Base-by-base conservation (phyloP, 2,797 vertebrate species). In the Gouania willdenowi region DNA sequence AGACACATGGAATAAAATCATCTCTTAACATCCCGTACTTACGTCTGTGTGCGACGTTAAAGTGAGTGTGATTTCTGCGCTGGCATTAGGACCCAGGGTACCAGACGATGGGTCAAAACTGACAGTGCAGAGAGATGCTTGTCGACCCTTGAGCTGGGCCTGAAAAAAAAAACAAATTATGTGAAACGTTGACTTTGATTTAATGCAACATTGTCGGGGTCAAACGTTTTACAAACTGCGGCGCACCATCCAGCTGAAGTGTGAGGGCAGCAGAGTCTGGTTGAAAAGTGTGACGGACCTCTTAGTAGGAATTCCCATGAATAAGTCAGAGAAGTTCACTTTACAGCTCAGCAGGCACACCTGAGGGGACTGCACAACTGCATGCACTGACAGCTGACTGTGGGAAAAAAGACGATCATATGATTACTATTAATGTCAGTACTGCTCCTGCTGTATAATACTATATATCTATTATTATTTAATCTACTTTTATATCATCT, bases 331-430 rank as follows among this genome's bases (percentile, higher is more conserved):
- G 40, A 97, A 65, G 16, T 71, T 55, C 60, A 97, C 65, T 41
- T 83, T 59, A 64, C 88, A 90, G 59, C 59, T 85, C 23, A 90
- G 63, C 41, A 98, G 85, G 64, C 93, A 94, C 0, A 68, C 88
- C 1, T 76, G 82, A 21, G 94, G 91, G 28, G 73, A 71, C 81
- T 94, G 93, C 6, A 98, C 86, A 43, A 92, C 90, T 5, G 92
- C 94, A 43, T 76, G 87, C 41, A 97, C 82, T 13, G 77, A 88
- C 46, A 99, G 70, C 58, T 91, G 81, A 74, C 97, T 99, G 79
- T 23, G 62, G 60, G 66, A 3, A 32, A 45, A 20, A 54, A 34
- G 52, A 35, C 44, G 15, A 33, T 9, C 2, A 42, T 11, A n/a
- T n/a, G 39, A 21, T 14, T 33, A 20, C 10, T 17, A 8, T 47